Base-by-base conservation (phyloP, 2,113 vertebrate genomes). In the Clinocottus analis region DNA sequence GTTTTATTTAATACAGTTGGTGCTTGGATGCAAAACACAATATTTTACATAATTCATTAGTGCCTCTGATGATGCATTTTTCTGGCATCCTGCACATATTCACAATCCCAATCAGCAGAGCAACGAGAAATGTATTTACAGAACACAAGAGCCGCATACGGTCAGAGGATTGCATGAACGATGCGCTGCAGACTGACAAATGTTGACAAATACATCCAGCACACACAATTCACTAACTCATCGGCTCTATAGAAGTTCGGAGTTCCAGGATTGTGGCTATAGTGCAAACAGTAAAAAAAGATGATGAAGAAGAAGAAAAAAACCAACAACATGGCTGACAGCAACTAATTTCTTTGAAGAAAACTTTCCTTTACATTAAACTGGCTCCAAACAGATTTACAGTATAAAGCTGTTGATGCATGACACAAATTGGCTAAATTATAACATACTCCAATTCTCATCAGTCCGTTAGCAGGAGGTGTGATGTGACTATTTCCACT, bases 1-100 rank as follows among this genome's bases (percentile, higher is more conserved):
- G 66, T 69, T 90, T 89, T 88, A 92, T 90, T 89, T 88, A 92
- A 81, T 85, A 83, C 80, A 83, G 62, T 21, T 56, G 21, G 64
- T 88, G 51, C 56, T 68, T 81, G 59, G 74, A 77, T 69, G 79
- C 89, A 75, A 88, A 89, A 90, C 84, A 84, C 23, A 78, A 60
- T 51, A 79, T 82, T 68, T 80, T 83, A 63, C 77, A 90, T 85
- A 76, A 71, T 75, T 90, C 86, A 84, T 66, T 89, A 79, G 74
- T 85, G 80, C 79, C 72, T 85, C 59, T 71, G 72, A 81, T 85
- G n/a, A 64, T 51, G 21, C 39, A 12, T 41, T 75, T 59, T 62
- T 82, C 77, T 83, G 65, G 70, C 60, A 59, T 68, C 60, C 56
- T 63, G 77, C 67, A 85, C 77, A 67, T 83, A 82, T 80, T 89